A percentile compares a stretch with the other conserved stretches of the same genome.
Evolutionary conservation across 2,113 vertebrate genomes (phyloP).

Genomic region (Gymnogyps californianus): DNA sequence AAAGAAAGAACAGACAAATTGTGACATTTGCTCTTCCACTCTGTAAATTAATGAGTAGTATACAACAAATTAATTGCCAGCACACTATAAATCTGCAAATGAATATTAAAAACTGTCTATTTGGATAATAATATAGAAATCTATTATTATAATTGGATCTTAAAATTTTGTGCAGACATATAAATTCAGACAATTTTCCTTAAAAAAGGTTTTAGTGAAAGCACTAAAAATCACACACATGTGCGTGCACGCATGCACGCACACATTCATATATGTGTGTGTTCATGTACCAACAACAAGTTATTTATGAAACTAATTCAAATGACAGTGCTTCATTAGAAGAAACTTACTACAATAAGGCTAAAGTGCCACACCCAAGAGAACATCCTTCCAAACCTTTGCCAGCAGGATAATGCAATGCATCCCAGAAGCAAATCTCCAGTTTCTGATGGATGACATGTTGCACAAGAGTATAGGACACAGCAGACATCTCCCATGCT

Average conservation of each 20-base stretch:
- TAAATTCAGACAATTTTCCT: slow-evolving; percentile 30
- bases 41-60: slow-evolving; percentile 26
- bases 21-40: slow-evolving; percentile 27
- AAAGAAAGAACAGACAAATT: neutral
- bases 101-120: slow-evolving; percentile 21
- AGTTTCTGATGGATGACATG: slow-evolving; percentile 69
- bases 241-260: neutral
- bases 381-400: slow-evolving; percentile 68
- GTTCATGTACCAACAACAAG: neutral
- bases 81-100: neutral
- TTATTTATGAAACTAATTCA: slow-evolving; percentile 43
- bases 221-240: slow-evolving; percentile 8
- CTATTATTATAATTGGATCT: slow-evolving; percentile 16
- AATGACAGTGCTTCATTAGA: slow-evolving; percentile 31
- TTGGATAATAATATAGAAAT: slow-evolving; percentile 32
- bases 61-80: neutral
- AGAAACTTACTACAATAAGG: slow-evolving; percentile 60
- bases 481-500: slow-evolving; percentile 68
- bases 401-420: slow-evolving; percentile 70
- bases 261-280: neutral
- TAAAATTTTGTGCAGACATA: slow-evolving; percentile 19
- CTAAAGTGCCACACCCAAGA: slow-evolving; percentile 55
- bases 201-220: slow-evolving; percentile 43
- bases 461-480: slow-evolving; percentile 55
- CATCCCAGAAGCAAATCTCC: slow-evolving; percentile 73